Percentiles rank a stretch among this genome's conserved stretches.
These are phyloP conservation scores for Lamprologus sp. DNA, from an alignment of 2,113 vertebrate genomes.

Conservation along the genomic window DNA sequence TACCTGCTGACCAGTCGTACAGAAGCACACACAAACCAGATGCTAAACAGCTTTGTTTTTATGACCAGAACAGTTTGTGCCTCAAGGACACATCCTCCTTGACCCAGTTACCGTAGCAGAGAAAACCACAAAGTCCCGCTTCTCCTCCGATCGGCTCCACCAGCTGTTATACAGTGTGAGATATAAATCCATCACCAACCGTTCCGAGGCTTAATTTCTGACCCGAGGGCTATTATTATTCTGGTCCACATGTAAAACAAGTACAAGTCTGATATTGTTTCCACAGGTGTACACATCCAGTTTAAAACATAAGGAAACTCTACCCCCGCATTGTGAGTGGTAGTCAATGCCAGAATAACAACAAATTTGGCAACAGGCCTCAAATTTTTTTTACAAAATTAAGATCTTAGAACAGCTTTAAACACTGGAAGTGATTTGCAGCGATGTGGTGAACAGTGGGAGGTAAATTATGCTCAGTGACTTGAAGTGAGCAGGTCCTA, in stretches of 20 bases:
- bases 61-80: conserved; percentile 10
- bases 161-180: conserved; percentile 45
- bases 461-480: neutral
- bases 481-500: neutral
- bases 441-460: neutral
- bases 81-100: conserved; percentile 48
- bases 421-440: neutral
- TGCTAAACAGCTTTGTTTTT: conserved; percentile 38
- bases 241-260: conserved; percentile 6
- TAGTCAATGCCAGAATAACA: accelerated
- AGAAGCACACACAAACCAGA: neutral
- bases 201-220: conserved; percentile 22
- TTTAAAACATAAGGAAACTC: neutral
- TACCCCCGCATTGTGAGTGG: accelerated
- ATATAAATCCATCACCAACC: conserved; percentile 30
- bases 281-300: neutral
- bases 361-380: neutral
- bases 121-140: neutral
- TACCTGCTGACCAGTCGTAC: conserved; percentile 39
- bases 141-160: neutral
- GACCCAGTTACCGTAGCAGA: conserved; percentile 46
- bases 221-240: conserved; percentile 33
- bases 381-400: accelerated
- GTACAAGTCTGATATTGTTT: neutral
- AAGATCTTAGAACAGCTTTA: neutral